Conservation (phyloP, 1,140 invertebrate genomes). For the Caenorhabditis latens region DNA sequence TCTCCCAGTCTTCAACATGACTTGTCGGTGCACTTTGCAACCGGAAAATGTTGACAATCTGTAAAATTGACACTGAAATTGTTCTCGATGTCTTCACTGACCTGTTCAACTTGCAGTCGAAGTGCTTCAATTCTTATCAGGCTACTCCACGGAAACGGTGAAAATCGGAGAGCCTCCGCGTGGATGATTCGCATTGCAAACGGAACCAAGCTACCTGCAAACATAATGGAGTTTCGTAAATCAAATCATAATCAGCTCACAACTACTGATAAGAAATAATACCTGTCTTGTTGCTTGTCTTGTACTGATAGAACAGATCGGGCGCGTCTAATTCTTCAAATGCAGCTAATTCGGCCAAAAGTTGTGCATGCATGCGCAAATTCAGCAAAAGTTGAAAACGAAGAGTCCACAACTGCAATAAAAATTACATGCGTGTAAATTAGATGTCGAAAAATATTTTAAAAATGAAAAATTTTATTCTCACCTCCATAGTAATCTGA, state of each 20-base stretch:
- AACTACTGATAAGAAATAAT: not conserved
- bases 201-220: conserved; percentile 68
- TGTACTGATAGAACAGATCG: conserved; percentile 71
- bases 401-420: conserved; percentile 70
- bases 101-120: conserved; percentile 52
- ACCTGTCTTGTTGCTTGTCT: conserved; percentile 55
- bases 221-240: conserved; percentile 11
- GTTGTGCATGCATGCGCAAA: conserved; percentile 67
- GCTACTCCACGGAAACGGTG: conserved; percentile 66
- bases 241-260: not conserved
- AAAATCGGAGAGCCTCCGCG: conserved; percentile 68
- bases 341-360: conserved; percentile 69
- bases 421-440: not conserved
- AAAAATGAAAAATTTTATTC: not conserved
- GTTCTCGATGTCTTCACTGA: not conserved
- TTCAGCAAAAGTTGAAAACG: conserved; percentile 72
- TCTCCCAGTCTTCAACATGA: conserved; percentile 62
- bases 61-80: not conserved
- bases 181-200: conserved; percentile 70
- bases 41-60: conserved; percentile 57
- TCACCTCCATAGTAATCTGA: conserved; percentile 20
- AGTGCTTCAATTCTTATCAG: conserved; percentile 64
- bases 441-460: too few species aligned
- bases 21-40: not conserved
- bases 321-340: conserved; percentile 74